A percentile compares a stretch with the other conserved stretches of the same genome.
Conservation (phyloP, 2,888 invertebrate species). For the Nomada ferruginata region DNA sequence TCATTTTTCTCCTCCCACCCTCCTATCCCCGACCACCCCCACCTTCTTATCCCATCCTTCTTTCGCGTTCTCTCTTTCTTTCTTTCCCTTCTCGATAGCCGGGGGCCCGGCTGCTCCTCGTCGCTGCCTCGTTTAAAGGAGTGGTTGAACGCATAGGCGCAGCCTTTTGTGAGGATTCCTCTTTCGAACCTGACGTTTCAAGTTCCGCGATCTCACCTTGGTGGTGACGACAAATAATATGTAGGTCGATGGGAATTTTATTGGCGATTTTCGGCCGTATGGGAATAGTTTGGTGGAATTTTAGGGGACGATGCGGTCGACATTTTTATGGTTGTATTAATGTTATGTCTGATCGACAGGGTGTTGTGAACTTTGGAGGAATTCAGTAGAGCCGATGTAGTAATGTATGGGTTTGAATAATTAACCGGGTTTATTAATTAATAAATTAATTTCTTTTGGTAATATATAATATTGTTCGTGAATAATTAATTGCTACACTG, state of each 20-base stretch:
- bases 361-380: too few species aligned
- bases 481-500: too few species aligned
- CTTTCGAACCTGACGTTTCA: slow-evolving; percentile 20
- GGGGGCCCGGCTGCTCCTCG: slow-evolving; percentile 43
- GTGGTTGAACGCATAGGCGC: slow-evolving; percentile 58
- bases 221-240: too few species aligned
- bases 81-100: slow-evolving; percentile 46
- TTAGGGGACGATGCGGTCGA: too few species aligned
- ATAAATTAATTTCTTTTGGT: too few species aligned
- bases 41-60: slow-evolving; percentile 14
- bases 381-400: too few species aligned
- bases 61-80: slow-evolving; percentile 14
- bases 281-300: not conserved
- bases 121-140: slow-evolving; percentile 58
- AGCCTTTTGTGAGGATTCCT: slow-evolving; percentile 32
- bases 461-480: too few species aligned
- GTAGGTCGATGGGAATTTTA: not conserved
- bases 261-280: too few species aligned
- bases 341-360: too few species aligned
- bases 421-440: too few species aligned
- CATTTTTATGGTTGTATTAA: too few species aligned
- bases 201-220: not conserved
- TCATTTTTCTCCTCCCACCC: slow-evolving; percentile 65
- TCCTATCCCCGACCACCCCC: not conserved
- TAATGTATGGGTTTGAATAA: too few species aligned